Base-by-base conservation (phyloP, 64 coral and sea anemone species). In the Orbicella faveolata region DNA sequence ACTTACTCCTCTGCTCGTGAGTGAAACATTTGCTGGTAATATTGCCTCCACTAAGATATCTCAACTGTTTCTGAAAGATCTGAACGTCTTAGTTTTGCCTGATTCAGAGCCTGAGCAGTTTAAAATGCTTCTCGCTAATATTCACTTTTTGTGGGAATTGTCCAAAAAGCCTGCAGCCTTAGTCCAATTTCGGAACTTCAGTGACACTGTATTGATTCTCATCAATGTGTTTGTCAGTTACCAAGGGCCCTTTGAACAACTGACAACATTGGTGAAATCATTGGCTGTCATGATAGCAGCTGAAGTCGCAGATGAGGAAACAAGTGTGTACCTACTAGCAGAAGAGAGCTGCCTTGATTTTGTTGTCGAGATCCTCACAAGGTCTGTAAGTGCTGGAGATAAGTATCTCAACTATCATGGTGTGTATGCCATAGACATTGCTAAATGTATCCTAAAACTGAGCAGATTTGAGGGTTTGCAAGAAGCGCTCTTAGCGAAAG, bases 301-400 rank as follows among this genome's bases (percentile, higher is more conserved):
- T 39, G 65, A n/a, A 48, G 83, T 86, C 14, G 83, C 63, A 51
- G 83, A 86, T 52, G 65, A 72, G 7, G 83, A 86, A 86, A 86
- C 83, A 86, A 86, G 83, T 41, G 20, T 86, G 3, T 86, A 86
- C 83, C 54, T 86, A 64, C 83, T 86, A 3, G 66, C 83, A 25
- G 83, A 74, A 52, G 83, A 86, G 30, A 86, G 63, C 64, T 86
- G 83, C 83, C 16, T 86, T n/a, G 83, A 86, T 72, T 86, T 86
- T 73, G 34, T 70, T 68, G 83, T 86, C 16, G 83, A 73, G 7
- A 70, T 86, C 65, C 83, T 86, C 63, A 72, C 37, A 52, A 86
- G 70, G 65, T 86, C 83, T 66, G 65, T 86, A 52, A 70, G 83
- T 35, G 37, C 63, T 70, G 65, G 63, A 52, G 83, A 86, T 10